Evolutionary conservation across 2,888 invertebrate genomes (phyloP).

Genomic region (Catocala sponsa): DNA sequence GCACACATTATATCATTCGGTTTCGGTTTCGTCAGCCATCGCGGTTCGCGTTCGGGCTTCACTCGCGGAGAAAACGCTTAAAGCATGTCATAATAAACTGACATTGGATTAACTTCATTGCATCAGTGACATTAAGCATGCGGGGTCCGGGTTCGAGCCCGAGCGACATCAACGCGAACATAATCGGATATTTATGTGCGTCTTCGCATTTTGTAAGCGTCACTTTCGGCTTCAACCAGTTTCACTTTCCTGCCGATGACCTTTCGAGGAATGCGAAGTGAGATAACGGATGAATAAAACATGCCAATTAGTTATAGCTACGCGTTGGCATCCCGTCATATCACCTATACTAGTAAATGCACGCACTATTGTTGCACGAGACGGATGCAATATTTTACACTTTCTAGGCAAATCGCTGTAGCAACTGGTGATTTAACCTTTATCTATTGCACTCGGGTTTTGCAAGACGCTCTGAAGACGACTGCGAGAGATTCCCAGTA

Average conservation of each 20-base stretch:
- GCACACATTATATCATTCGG: conserved; percentile 57
- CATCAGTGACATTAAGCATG: conserved; percentile 64
- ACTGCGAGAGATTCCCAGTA: conserved; percentile 50
- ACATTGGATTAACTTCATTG: conserved; percentile 73
- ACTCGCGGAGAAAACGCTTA: conserved; percentile 57
- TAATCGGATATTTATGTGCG: conserved; percentile 70
- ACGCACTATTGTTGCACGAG: conserved; percentile 33
- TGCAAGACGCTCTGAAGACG: conserved; percentile 30
- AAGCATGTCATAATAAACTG: conserved; percentile 69
- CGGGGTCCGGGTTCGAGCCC: conserved; percentile 59
- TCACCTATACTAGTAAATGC: conserved; percentile 1
- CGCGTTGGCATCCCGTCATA: conserved; percentile 22
- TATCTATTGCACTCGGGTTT: conserved; percentile 51
- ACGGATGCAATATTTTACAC: conserved; percentile 37
- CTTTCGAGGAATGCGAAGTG: conserved; percentile 77
- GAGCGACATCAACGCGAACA: conserved; percentile 49
- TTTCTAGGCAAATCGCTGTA: conserved; percentile 40
- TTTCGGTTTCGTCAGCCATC: conserved; percentile 54
- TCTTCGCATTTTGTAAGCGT: conserved; percentile 73
- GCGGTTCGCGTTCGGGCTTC: conserved; percentile 35
- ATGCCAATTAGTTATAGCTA: conserved; percentile 50
- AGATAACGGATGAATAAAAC: conserved; percentile 79
- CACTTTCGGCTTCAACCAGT: conserved; percentile 78
- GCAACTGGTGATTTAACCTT: conserved; percentile 53
- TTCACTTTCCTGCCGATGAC: conserved; percentile 84